Evolutionary conservation across 2,113 vertebrate species (phyloP).

Genomic region (Semnornis frantzii): DNA sequence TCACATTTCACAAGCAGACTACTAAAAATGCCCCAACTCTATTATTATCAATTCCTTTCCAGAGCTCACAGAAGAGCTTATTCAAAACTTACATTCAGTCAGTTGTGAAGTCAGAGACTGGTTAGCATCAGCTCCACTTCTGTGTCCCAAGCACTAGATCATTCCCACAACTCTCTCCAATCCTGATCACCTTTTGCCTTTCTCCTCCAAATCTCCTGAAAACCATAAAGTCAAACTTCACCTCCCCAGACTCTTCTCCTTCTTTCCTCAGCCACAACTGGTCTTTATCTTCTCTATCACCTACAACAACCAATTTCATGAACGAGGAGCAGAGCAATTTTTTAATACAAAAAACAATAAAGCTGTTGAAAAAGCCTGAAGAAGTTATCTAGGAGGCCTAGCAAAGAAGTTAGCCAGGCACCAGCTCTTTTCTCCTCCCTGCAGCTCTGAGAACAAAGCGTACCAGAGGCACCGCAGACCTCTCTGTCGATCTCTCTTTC

Average conservation of each 20-base stretch:
- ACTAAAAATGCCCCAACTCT: not conserved
- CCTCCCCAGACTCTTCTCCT: rapidly evolving
- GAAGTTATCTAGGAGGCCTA: not conserved
- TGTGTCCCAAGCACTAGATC: not conserved
- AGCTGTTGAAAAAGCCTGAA: not conserved
- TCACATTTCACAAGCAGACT: not conserved
- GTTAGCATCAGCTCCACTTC: not conserved
- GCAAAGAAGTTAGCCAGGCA: not conserved
- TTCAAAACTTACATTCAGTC: not conserved
- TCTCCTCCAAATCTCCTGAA: not conserved
- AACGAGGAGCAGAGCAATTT: rapidly evolving
- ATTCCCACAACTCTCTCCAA: not conserved
- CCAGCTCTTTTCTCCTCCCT: rapidly evolving
- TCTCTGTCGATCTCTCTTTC: rapidly evolving
- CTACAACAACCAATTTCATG: not conserved
- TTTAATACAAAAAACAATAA: not conserved
- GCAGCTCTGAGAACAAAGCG: rapidly evolving
- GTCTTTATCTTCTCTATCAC: not conserved
- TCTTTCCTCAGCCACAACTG: not conserved
- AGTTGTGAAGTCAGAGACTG: not conserved
- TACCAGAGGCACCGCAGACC: rapidly evolving
- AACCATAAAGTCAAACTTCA: not conserved
- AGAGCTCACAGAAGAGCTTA: rapidly evolving
- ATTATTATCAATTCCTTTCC: not conserved
- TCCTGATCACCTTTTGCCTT: not conserved